Conservation (phyloP, 2,797 vertebrate genomes). For the Heterohyrax brucei region DNA sequence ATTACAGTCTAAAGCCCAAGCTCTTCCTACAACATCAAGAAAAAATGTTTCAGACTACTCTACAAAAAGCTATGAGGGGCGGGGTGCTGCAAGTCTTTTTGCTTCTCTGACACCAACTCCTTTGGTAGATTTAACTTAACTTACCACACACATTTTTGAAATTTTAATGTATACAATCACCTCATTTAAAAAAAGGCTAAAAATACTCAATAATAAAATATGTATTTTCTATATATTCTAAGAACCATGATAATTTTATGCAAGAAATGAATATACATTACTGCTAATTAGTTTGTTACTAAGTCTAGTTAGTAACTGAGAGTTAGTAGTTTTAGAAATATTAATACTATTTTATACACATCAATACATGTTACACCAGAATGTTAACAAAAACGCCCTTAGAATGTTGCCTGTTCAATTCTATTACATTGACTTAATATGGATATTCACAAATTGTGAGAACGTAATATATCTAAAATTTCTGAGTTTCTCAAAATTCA, state of each 20-base stretch:
- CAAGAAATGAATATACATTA: constrained; percentile 56
- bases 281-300: constrained; percentile 25
- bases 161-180: constrained; percentile 46
- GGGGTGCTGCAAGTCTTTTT: background rate
- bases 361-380: constrained; percentile 19
- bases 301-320: constrained; percentile 53
- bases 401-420: constrained; percentile 78
- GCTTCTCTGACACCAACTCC: background rate
- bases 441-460: constrained; percentile 19
- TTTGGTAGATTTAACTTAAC: background rate
- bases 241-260: constrained; percentile 47
- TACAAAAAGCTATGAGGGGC: background rate
- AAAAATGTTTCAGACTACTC: constrained; percentile 42
- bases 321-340: constrained; percentile 50
- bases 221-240: constrained; percentile 49
- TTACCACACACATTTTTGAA: background rate
- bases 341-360: constrained; percentile 54
- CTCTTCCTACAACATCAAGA: background rate
- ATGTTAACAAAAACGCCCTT: constrained; percentile 77
- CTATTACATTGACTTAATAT: background rate
- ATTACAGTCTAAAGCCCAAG: background rate
- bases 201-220: constrained; percentile 60
- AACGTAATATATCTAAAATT: constrained; percentile 18
- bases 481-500: constrained; percentile 2
- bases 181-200: constrained; percentile 67